These are phyloP conservation scores for Drosophila lacertosa DNA, from an alignment of 1,140 invertebrate genomes.

Conservation along the genomic window DNA sequence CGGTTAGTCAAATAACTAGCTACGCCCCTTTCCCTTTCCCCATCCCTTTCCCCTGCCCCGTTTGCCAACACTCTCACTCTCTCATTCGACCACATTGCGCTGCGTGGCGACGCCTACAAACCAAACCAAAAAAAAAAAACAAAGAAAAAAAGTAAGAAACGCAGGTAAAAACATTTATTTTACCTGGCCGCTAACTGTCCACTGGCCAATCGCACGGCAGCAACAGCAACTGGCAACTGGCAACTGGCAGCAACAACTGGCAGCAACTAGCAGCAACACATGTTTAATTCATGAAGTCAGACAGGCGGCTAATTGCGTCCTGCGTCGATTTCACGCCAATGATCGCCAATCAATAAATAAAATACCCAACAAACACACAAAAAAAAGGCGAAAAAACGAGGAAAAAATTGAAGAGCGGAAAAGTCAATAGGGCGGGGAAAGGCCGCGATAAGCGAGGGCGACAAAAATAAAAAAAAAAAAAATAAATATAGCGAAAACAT, in stretches of 20 bases:
- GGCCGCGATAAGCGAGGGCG: neutral
- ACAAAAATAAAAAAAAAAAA: neutral
- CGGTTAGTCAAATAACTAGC: constrained; percentile 68
- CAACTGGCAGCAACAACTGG: constrained; percentile 3
- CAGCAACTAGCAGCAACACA: constrained; percentile 30
- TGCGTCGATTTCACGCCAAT: constrained; percentile 63
- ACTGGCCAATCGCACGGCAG: constrained; percentile 28
- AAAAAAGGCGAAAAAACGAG: constrained; percentile 12
- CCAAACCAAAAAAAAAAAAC: too few species aligned
- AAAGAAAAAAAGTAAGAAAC: too few species aligned
- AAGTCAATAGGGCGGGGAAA: constrained; percentile 26
- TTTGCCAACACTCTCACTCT: constrained; percentile 1
- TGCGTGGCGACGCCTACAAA: constrained; percentile 40
- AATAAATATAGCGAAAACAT: constrained; percentile 58
- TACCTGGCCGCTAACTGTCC: constrained; percentile 27
- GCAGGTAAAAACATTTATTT: constrained; percentile 47
- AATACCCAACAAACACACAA: constrained; percentile 53
- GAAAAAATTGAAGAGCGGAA: constrained; percentile 7
- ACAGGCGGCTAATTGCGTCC: constrained; percentile 62
- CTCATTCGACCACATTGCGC: constrained; percentile 9
- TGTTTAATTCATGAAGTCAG: constrained; percentile 49
- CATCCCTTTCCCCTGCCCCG: constrained; percentile 18
- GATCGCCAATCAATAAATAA: constrained; percentile 76
- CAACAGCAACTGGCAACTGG: constrained; percentile 17
- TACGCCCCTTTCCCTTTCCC: constrained; percentile 44